Conservation (phyloP, 2,113 vertebrate genomes). For the Microcebus lehilahytsara region DNA sequence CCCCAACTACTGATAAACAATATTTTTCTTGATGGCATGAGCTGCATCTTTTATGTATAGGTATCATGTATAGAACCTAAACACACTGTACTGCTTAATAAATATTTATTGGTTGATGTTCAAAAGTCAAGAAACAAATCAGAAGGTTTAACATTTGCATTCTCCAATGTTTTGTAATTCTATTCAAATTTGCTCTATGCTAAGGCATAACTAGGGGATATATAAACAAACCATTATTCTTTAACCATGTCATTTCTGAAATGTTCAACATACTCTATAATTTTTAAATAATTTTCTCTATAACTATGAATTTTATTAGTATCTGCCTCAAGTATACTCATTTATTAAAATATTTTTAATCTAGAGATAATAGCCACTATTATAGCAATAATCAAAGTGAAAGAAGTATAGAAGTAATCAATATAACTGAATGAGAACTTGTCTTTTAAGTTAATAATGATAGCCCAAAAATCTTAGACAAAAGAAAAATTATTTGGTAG, state of each 20-base stretch:
- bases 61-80: neutral
- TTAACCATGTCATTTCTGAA: neutral
- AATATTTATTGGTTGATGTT: neutral
- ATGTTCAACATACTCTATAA: neutral
- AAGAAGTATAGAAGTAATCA: neutral
- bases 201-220: neutral
- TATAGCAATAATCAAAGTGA: neutral
- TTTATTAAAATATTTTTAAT: neutral
- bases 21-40: neutral
- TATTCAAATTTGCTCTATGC: neutral
- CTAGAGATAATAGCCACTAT: neutral
- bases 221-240: neutral
- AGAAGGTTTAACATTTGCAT: neutral
- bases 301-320: neutral
- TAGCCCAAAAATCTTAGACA: neutral
- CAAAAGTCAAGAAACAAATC: neutral
- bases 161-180: neutral
- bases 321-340: neutral
- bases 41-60: neutral
- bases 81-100: neutral
- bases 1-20: neutral
- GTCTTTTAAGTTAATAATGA: neutral
- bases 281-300: neutral
- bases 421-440: neutral
- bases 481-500: neutral